A percentile compares a stretch with the other conserved stretches of the same genome.
phyloP scores from a whole-genome alignment of 1,140 invertebrate genomes.

The Gonioctena quinquepunctata region DNA sequence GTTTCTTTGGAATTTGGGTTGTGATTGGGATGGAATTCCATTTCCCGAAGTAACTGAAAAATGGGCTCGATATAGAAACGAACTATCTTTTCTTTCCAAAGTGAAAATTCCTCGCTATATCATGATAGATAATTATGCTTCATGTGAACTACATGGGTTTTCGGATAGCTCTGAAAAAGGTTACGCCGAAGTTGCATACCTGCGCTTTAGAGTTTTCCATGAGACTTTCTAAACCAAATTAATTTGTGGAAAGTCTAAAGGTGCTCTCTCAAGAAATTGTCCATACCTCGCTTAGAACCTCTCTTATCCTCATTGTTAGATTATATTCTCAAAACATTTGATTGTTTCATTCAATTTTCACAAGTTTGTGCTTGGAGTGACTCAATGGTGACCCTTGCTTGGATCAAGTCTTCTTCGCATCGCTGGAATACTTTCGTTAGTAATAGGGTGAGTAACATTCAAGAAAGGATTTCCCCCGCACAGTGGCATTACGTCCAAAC shows the following conservation, averaged over 20 bases:
- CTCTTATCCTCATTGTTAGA: conserved; percentile 11
- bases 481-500: conserved; percentile 32
- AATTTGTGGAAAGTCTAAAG: conserved; percentile 37
- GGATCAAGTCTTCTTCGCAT: conserved; percentile 27
- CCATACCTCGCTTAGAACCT: conserved; percentile 54
- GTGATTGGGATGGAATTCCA: conserved; percentile 1
- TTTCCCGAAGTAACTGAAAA: background rate
- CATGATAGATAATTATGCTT: too few species aligned
- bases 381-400: conserved; percentile 37
- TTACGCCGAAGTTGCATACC: background rate
- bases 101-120: conserved; percentile 1
- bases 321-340: background rate
- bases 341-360: background rate
- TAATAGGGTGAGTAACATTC: conserved; percentile 46
- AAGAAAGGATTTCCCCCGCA: background rate
- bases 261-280: conserved; percentile 47
- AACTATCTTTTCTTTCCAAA: background rate
- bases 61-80: conserved; percentile 1
- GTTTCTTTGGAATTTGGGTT: background rate
- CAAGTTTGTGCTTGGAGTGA: conserved; percentile 22
- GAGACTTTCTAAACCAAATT: background rate
- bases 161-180: background rate
- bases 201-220: too few species aligned
- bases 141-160: background rate
- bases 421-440: conserved; percentile 51